A percentile compares a stretch with the other conserved stretches of the same genome.
Conservation (phyloP, 2,113 vertebrate species). For the Castor canadensis region DNA sequence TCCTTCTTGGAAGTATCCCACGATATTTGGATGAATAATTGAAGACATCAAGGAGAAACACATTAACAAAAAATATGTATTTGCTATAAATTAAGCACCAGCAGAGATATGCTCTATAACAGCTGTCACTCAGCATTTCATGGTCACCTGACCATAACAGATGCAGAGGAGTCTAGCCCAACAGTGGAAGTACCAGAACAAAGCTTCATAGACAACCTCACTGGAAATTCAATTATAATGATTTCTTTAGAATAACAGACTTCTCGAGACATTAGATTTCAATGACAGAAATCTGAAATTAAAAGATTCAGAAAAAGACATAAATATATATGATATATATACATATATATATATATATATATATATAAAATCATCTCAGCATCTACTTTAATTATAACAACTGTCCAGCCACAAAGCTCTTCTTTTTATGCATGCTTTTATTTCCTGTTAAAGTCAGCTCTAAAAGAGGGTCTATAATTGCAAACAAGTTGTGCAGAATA, state of each 20-base stretch:
- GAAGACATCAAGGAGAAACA: not conserved
- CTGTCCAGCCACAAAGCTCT: slow-evolving; percentile 22
- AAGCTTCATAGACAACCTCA: slow-evolving; percentile 61
- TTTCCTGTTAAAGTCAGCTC: slow-evolving; percentile 38
- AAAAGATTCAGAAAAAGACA: slow-evolving; percentile 45
- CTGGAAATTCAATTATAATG: slow-evolving; percentile 68
- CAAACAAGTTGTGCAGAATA: slow-evolving; percentile 74
- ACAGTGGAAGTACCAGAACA: slow-evolving; percentile 57
- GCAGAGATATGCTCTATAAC: slow-evolving; percentile 3
- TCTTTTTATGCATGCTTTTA: not conserved
- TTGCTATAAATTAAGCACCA: slow-evolving; percentile 14
- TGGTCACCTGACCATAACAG: slow-evolving; percentile 55
- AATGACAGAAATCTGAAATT: slow-evolving; percentile 59
- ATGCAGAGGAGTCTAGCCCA: slow-evolving; percentile 19
- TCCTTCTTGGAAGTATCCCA: not conserved
- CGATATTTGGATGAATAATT: slow-evolving; percentile 15
- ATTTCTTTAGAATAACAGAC: slow-evolving; percentile 67
- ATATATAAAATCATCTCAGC: too few relatives aligned
- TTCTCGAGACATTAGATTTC: slow-evolving; percentile 42
- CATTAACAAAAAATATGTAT: not conserved
- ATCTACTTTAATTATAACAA: slow-evolving; percentile 49
- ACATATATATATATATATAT: not conserved
- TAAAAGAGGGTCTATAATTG: slow-evolving; percentile 51
- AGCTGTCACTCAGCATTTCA: slow-evolving; percentile 61
- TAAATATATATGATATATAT: not conserved